Conservation (phyloP, 2,888 invertebrate species). For the Drosophila atroscutellata region DNA sequence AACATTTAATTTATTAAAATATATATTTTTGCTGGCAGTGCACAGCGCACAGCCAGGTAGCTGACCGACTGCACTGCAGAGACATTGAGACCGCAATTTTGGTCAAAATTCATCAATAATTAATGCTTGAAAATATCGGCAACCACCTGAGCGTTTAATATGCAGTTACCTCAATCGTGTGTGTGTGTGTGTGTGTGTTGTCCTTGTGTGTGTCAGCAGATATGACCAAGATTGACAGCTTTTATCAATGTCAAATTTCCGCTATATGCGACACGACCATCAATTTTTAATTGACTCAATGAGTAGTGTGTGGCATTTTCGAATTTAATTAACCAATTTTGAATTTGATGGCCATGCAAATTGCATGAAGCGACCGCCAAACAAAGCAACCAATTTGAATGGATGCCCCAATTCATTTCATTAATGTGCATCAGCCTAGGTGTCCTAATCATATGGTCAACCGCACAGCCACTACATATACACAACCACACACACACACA, state of each 20-base stretch:
- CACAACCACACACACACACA: neutral
- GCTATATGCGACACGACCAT: constrained; percentile 8
- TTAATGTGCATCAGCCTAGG: constrained; percentile 36
- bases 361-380: constrained; percentile 25
- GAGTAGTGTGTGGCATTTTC: constrained; percentile 13
- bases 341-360: constrained; percentile 27
- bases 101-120: constrained; percentile 41
- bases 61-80: neutral
- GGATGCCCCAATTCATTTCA: constrained; percentile 27
- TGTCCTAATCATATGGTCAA: constrained; percentile 46
- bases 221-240: constrained; percentile 37
- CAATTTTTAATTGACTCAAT: constrained; percentile 49
- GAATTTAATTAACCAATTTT: constrained; percentile 54
- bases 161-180: constrained; percentile 34
- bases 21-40: constrained; percentile 48
- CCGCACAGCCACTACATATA: constrained; percentile 22
- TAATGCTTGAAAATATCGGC: constrained; percentile 34
- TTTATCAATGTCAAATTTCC: constrained; percentile 29
- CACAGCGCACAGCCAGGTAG: constrained; percentile 6
- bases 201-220: constrained; percentile 13
- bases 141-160: constrained; percentile 40
- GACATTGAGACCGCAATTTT: constrained; percentile 34
- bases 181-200: neutral
- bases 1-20: constrained; percentile 75
- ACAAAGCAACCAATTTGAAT: constrained; percentile 34